Evolutionary conservation across 2,797 vertebrate species (phyloP).

Genomic region (Pseudochromis fuscus): DNA sequence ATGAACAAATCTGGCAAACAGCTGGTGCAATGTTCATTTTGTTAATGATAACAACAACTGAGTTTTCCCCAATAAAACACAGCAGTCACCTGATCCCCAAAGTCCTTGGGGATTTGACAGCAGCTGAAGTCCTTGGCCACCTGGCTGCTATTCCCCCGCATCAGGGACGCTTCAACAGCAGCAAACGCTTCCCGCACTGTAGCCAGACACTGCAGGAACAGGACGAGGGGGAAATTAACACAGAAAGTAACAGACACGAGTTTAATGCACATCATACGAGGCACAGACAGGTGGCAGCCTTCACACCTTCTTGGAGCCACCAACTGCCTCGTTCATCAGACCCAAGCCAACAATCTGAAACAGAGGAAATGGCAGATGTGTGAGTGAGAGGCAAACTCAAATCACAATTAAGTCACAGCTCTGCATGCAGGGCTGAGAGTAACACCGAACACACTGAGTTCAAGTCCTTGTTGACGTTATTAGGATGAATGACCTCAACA

Average conservation of each 20-base stretch:
- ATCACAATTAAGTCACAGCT: not conserved
- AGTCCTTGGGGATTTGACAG: conserved; percentile 75
- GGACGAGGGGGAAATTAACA: not conserved
- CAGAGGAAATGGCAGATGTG: conserved; percentile 2
- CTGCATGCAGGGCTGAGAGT: not conserved
- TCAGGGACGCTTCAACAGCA: conserved; percentile 76
- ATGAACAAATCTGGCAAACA: too few species aligned
- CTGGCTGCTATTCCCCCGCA: conserved; percentile 53
- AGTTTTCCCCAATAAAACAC: too few species aligned
- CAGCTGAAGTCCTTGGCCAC: conserved; percentile 83
- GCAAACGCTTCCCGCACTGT: conserved; percentile 80
- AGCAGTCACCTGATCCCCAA: conserved; percentile 74
- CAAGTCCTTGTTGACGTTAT: not conserved
- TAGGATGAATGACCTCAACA: not conserved
- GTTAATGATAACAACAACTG: too few species aligned
- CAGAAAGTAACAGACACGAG: not conserved
- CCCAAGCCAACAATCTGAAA: conserved; percentile 87
- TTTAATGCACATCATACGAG: not conserved
- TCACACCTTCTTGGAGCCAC: conserved; percentile 88
- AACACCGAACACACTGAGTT: not conserved
- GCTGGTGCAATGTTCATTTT: too few species aligned
- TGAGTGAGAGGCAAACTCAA: not conserved
- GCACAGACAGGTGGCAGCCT: not conserved
- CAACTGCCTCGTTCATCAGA: conserved; percentile 80
- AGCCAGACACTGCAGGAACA: conserved; percentile 80